Evolutionary conservation across 2,888 invertebrate genomes (phyloP).

Genomic region (Drosophila colorata): DNA sequence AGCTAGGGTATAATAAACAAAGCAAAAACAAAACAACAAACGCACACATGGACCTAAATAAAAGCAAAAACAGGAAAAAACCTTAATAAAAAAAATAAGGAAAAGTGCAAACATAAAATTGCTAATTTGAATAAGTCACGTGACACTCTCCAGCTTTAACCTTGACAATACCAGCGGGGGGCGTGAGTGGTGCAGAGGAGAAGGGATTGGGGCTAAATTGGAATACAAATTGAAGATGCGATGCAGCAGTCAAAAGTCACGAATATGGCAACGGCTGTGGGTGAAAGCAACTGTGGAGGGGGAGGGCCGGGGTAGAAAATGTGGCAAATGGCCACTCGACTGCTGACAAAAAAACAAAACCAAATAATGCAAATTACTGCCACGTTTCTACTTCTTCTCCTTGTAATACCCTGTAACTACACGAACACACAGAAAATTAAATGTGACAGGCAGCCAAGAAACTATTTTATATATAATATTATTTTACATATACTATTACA

Average conservation of each 20-base stretch:
- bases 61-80: constrained; percentile 23
- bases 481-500: too few species aligned
- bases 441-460: too few species aligned
- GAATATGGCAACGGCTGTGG: constrained; percentile 13
- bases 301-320: too few species aligned
- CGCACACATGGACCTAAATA: constrained; percentile 21
- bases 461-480: too few species aligned
- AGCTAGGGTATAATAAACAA: constrained; percentile 3
- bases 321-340: not conserved
- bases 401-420: not conserved
- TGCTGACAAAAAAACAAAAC: not conserved
- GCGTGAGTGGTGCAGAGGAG: not conserved
- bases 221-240: constrained; percentile 34
- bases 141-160: constrained; percentile 61
- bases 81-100: constrained; percentile 9
- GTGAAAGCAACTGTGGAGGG: too few species aligned
- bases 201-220: not conserved
- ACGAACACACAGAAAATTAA: too few species aligned
- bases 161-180: constrained; percentile 31
- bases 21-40: constrained; percentile 6
- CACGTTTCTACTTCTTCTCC: not conserved
- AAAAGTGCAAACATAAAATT: constrained; percentile 75
- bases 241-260: constrained; percentile 17
- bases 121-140: constrained; percentile 81
- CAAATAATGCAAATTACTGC: constrained; percentile 3